Percentiles rank a stretch among this genome's conserved stretches.
These are phyloP conservation scores for Delia radicum DNA, from an alignment of 1,140 invertebrate genomes.

Conservation along the genomic window DNA sequence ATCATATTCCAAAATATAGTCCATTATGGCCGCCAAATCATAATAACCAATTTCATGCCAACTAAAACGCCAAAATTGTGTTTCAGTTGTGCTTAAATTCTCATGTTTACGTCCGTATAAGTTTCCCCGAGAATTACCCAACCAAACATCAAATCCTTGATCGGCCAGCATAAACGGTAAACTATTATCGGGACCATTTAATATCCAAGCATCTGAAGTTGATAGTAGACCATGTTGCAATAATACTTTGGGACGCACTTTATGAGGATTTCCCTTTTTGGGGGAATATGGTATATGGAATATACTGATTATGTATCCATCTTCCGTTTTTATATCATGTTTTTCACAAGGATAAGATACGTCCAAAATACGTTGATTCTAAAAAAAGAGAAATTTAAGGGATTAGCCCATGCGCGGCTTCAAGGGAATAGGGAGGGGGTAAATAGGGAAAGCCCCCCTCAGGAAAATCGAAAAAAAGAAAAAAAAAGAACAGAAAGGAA, in stretches of 20 bases:
- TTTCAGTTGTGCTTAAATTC: conserved; percentile 38
- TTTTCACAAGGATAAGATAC: conserved; percentile 61
- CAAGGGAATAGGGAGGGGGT: too few species aligned
- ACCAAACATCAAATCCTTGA: conserved; percentile 68
- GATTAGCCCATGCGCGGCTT: too few species aligned
- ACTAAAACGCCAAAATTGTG: conserved; percentile 49
- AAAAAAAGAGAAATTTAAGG: too few species aligned
- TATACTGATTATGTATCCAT: conserved; percentile 58
- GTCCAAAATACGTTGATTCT: conserved; percentile 44
- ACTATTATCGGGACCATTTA: conserved; percentile 65
- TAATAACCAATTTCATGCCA: conserved; percentile 66
- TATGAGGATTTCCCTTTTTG: conserved; percentile 4
- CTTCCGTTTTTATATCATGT: conserved; percentile 52
- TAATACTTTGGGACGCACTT: conserved; percentile 38
- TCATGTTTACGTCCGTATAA: conserved; percentile 62
- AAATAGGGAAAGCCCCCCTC: too few species aligned
- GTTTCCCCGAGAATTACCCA: conserved; percentile 69
- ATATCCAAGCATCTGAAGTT: conserved; percentile 67
- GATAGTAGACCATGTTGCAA: conserved; percentile 69
- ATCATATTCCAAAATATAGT: conserved; percentile 61
- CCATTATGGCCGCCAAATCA: conserved; percentile 62
- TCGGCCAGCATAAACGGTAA: conserved; percentile 65
- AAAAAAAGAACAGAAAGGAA: too few species aligned
- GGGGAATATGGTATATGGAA: conserved; percentile 55
- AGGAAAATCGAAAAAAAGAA: too few species aligned